Conservation (phyloP, 2,888 invertebrate species). For the Agriopis aurantiaria region DNA sequence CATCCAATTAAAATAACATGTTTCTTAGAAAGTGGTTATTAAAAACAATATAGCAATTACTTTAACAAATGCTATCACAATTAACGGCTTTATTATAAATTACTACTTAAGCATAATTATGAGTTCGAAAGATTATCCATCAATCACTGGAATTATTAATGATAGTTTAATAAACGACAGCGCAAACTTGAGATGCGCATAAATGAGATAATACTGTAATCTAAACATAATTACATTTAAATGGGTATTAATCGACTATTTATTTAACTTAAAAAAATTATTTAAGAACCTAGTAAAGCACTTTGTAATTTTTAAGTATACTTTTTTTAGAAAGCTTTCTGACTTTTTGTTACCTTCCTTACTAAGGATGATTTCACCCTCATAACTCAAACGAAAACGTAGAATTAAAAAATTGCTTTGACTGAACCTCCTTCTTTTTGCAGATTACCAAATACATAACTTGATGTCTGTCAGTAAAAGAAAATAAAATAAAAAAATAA, state of each 20-base stretch:
- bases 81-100: conserved; percentile 32
- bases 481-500: too few relatives aligned
- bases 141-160: conserved; percentile 34
- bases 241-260: background rate
- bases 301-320: background rate
- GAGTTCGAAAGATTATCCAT: conserved; percentile 27
- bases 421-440: too few relatives aligned
- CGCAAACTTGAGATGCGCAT: conserved; percentile 12
- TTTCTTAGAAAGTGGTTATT: conserved; percentile 19
- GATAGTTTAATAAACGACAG: conserved; percentile 39
- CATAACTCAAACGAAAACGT: too few relatives aligned
- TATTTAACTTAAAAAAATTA: background rate
- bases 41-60: conserved; percentile 30
- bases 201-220: conserved; percentile 28
- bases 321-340: too few relatives aligned
- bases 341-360: too few relatives aligned
- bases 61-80: conserved; percentile 24
- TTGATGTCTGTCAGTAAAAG: too few relatives aligned
- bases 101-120: conserved; percentile 33
- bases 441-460: too few relatives aligned
- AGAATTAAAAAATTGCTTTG: too few relatives aligned
- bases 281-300: background rate
- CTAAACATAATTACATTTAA: conserved; percentile 1
- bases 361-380: too few relatives aligned
- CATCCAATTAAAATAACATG: conserved; percentile 1